Conservation (phyloP, 2,888 invertebrate species). For the Pachymerium ferrugineum region DNA sequence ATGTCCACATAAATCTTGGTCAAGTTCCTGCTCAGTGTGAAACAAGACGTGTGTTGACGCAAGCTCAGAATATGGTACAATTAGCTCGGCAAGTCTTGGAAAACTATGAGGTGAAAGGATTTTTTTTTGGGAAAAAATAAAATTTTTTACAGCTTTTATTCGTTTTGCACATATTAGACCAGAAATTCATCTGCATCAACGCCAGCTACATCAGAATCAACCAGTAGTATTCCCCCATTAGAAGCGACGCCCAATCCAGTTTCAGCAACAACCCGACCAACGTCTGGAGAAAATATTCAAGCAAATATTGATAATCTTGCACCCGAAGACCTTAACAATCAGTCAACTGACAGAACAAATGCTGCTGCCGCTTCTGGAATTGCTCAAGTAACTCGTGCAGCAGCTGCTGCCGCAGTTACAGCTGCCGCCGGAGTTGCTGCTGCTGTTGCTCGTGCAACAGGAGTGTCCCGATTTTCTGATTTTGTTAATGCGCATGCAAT, state of each 20-base stretch:
- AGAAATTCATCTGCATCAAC: not conserved
- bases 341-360: not conserved
- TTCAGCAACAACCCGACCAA: too few species aligned
- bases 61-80: conserved; percentile 43
- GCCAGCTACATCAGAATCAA: too few species aligned
- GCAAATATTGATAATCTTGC: not conserved
- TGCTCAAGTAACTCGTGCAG: conserved; percentile 46
- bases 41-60: conserved; percentile 42
- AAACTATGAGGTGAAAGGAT: conserved; percentile 36
- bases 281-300: not conserved
- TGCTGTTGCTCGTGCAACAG: not conserved
- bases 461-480: not conserved
- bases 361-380: conserved; percentile 32
- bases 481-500: not conserved
- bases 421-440: conserved; percentile 36
- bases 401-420: conserved; percentile 45
- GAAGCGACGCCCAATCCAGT: too few species aligned
- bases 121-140: too few species aligned
- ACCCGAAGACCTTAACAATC: not conserved
- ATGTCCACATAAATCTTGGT: conserved; percentile 49
- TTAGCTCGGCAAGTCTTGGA: conserved; percentile 43
- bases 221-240: too few species aligned
- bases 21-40: conserved; percentile 41
- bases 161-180: not conserved
- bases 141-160: not conserved